These are phyloP conservation scores for Drosophila birchii DNA, from an alignment of 2,888 invertebrate genomes.

Conservation along the genomic window DNA sequence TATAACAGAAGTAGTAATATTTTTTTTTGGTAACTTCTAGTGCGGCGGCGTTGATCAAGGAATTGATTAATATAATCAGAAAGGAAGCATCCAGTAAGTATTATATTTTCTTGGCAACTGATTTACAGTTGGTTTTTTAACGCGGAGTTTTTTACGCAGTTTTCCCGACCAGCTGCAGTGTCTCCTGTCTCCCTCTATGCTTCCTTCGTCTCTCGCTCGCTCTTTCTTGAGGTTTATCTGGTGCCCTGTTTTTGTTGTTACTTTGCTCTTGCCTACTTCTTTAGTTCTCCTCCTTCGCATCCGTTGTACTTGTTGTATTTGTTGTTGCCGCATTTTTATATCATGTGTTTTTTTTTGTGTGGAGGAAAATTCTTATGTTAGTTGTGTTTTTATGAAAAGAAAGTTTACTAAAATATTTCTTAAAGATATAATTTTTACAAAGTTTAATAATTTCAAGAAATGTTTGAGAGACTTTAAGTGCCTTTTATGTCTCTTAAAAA, in stretches of 20 bases:
- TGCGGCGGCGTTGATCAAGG: constrained; percentile 12
- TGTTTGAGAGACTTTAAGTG: too few relatives aligned
- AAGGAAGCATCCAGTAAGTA: constrained; percentile 27
- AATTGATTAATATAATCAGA: constrained; percentile 4
- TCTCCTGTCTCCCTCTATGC: constrained; percentile 13
- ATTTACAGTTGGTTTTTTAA: constrained; percentile 27
- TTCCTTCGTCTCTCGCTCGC: constrained; percentile 9
- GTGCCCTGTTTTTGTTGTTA: constrained; percentile 40
- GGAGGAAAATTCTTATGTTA: background rate
- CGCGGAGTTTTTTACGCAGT: constrained; percentile 35
- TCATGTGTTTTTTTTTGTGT: constrained; percentile 11
- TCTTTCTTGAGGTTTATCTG: constrained; percentile 38
- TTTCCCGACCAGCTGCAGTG: constrained; percentile 32
- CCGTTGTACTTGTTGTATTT: constrained; percentile 33
- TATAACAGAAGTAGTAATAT: constrained; percentile 68
- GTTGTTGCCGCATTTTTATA: constrained; percentile 21
- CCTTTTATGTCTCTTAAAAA: too few relatives aligned
- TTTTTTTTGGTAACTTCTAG: constrained; percentile 33
- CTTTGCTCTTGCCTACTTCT: constrained; percentile 25
- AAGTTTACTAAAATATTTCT: too few relatives aligned
- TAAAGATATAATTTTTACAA: too few relatives aligned
- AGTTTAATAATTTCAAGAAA: too few relatives aligned
- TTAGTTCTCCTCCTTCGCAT: constrained; percentile 34
- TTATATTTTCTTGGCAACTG: background rate
- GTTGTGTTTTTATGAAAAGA: too few relatives aligned